Conservation (phyloP, 2,797 vertebrate genomes). For the Oryzias sinensis region DNA sequence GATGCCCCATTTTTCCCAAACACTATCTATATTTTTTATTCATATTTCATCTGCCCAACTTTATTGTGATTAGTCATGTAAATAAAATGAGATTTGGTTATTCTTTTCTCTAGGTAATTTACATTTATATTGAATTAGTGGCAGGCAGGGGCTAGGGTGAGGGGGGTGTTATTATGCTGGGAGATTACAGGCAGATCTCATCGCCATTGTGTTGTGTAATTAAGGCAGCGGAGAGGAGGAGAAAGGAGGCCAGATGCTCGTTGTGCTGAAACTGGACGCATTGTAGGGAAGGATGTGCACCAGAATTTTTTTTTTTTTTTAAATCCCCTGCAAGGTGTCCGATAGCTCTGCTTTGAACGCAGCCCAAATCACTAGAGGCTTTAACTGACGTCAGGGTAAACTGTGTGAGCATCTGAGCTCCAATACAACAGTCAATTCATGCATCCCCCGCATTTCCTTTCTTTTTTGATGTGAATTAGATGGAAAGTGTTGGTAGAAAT, state of each 20-base stretch:
- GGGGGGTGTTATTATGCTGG: conserved; percentile 69
- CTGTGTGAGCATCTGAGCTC: conserved; percentile 8
- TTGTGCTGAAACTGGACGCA: conserved; percentile 61
- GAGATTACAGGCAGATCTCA: conserved; percentile 81
- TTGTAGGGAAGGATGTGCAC: conserved; percentile 56
- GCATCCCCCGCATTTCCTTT: conserved; percentile 1
- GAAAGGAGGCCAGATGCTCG: conserved; percentile 79
- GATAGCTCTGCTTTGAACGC: conserved; percentile 47
- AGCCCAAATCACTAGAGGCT: conserved; percentile 42
- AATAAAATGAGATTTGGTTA: conserved; percentile 83
- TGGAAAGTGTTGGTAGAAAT: too few species aligned
- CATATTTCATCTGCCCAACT: conserved; percentile 77
- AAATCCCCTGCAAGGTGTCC: conserved; percentile 20
- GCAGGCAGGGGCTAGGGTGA: conserved; percentile 56
- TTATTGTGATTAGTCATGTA: conserved; percentile 83
- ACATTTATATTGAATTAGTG: conserved; percentile 87
- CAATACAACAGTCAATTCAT: conserved; percentile 1
- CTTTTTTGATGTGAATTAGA: conserved; percentile 1
- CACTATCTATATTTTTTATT: conserved; percentile 64
- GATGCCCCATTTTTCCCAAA: conserved; percentile 39
- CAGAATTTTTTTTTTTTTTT: conserved; percentile 9
- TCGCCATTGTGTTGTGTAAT: conserved; percentile 83
- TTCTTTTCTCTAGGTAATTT: conserved; percentile 80
- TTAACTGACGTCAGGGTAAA: conserved; percentile 5
- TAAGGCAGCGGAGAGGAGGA: conserved; percentile 74